Conservation (phyloP, 2,888 invertebrate species). For the Dryobota labecula region DNA sequence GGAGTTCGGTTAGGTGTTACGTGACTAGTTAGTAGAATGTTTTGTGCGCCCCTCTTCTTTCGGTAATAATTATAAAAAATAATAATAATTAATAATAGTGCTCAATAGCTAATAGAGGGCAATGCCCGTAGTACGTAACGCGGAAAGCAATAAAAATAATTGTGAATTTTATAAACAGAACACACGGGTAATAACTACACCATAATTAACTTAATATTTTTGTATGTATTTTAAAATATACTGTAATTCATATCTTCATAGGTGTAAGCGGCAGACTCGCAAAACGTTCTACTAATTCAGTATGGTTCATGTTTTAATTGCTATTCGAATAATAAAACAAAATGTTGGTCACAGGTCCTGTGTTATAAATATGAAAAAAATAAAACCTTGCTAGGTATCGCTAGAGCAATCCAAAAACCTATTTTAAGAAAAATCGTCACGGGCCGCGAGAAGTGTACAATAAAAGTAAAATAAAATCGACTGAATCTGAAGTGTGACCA, state of each 20-base stretch:
- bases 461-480: constrained; percentile 25
- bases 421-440: constrained; percentile 46
- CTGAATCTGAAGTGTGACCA: constrained; percentile 42
- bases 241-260: constrained; percentile 90
- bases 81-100: constrained; percentile 83
- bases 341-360: constrained; percentile 46
- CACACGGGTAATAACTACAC: constrained; percentile 77
- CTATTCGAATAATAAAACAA: constrained; percentile 21
- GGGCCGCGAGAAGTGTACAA: constrained; percentile 14
- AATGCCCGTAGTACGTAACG: constrained; percentile 75
- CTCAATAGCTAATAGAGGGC: constrained; percentile 87
- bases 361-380: constrained; percentile 38
- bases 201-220: constrained; percentile 87
- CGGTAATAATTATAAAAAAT: constrained; percentile 83
- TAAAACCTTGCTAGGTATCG: constrained; percentile 54
- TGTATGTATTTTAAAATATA: constrained; percentile 89
- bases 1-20: constrained; percentile 79
- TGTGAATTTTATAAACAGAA: constrained; percentile 84
- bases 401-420: constrained; percentile 58
- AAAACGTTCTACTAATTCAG: constrained; percentile 85
- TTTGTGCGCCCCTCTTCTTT: constrained; percentile 84
- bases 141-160: constrained; percentile 87
- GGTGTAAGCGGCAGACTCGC: constrained; percentile 84
- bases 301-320: constrained; percentile 60
- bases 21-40: constrained; percentile 85